Conservation (phyloP, 2,113 vertebrate species). For the Australoheros scitulus region DNA sequence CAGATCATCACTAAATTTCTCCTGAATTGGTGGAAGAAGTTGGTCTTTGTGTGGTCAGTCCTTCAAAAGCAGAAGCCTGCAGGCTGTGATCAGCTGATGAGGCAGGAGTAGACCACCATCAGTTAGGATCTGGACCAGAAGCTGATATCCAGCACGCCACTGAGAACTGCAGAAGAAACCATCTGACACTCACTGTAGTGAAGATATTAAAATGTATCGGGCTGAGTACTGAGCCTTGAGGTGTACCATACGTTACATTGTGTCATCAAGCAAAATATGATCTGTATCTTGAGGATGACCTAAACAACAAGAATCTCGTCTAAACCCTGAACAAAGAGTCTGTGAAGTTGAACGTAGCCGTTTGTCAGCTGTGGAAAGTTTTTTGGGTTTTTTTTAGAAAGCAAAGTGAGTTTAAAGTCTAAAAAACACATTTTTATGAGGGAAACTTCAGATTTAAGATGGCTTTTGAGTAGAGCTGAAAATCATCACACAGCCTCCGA, state of each 20-base stretch:
- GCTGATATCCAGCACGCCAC: not conserved
- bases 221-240: not conserved
- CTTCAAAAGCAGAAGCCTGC: not conserved
- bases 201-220: not conserved
- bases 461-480: not conserved
- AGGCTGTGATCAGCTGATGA: not conserved
- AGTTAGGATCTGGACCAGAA: not conserved
- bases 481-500: not conserved
- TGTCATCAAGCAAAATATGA: not conserved
- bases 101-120: not conserved
- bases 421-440: not conserved
- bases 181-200: not conserved
- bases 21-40: no score
- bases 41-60: not conserved
- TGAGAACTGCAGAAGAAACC: not conserved
- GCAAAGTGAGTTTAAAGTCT: not conserved
- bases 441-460: not conserved
- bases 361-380: not conserved
- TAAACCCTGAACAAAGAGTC: not conserved
- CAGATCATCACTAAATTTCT: no score
- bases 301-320: not conserved
- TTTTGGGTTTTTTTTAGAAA: no score
- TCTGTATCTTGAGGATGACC: not conserved
- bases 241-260: fast-evolving
- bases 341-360: not conserved